A percentile compares a stretch with the other conserved stretches of the same genome.
Conservation (phyloP, 2,113 vertebrate species). For the Elephas maximus region DNA sequence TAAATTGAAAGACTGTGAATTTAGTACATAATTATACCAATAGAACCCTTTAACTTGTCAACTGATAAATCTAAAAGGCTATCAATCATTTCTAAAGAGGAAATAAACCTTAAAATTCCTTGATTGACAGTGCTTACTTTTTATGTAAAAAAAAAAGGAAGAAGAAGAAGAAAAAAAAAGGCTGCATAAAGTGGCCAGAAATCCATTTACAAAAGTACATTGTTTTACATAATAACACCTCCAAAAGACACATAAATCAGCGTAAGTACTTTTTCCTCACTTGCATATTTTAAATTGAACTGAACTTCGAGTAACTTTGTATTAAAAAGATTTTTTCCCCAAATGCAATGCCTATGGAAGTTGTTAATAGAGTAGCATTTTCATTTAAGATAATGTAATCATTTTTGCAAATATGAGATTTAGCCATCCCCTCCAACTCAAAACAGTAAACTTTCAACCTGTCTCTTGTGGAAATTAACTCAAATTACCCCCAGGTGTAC, state of each 20-base stretch:
- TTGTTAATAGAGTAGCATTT: constrained; percentile 89
- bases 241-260: constrained; percentile 93
- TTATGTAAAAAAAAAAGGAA: constrained; percentile 84
- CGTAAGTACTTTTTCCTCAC: constrained; percentile 91
- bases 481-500: constrained; percentile 90
- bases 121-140: constrained; percentile 94
- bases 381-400: constrained; percentile 90
- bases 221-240: constrained; percentile 93
- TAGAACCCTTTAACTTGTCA: constrained; percentile 96
- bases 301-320: constrained; percentile 91
- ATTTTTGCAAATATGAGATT: constrained; percentile 90
- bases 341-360: constrained; percentile 88
- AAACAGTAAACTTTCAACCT: constrained; percentile 90
- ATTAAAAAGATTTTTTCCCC: constrained; percentile 86
- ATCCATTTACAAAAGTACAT: constrained; percentile 94
- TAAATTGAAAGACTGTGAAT: constrained; percentile 95
- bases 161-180: constrained; percentile 66
- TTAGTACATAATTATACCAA: constrained; percentile 95
- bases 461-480: constrained; percentile 91
- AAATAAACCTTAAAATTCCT: constrained; percentile 94
- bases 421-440: constrained; percentile 78
- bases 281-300: constrained; percentile 90
- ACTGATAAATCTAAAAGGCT: constrained; percentile 95
- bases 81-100: constrained; percentile 94
- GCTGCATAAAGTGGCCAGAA: constrained; percentile 92